A percentile compares a stretch with the other conserved stretches of the same genome.
These are phyloP conservation scores for Andrena dorsata DNA, from an alignment of 2,888 invertebrate species.

Conservation along the genomic window DNA sequence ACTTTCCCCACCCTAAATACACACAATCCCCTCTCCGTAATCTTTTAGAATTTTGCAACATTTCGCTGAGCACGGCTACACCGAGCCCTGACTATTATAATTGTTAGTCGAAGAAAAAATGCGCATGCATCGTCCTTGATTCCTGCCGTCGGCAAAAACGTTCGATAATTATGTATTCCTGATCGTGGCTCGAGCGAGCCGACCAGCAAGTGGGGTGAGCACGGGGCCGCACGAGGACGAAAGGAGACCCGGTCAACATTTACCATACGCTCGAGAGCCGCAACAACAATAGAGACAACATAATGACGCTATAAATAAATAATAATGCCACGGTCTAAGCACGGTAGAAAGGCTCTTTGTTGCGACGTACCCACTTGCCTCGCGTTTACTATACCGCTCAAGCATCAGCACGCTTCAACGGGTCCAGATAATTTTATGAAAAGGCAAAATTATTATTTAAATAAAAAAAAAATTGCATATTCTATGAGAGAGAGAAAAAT, in stretches of 20 bases:
- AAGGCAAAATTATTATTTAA: slow-evolving; percentile 11
- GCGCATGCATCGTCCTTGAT: slow-evolving; percentile 55
- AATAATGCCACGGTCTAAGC: slow-evolving; percentile 78
- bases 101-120: slow-evolving; percentile 41
- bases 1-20: background rate
- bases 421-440: slow-evolving; percentile 34
- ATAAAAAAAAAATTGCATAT: background rate
- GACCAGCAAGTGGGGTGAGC: slow-evolving; percentile 25
- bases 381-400: slow-evolving; percentile 63
- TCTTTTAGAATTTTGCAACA: background rate
- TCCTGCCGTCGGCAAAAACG: slow-evolving; percentile 54
- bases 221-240: slow-evolving; percentile 53
- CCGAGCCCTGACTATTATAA: slow-evolving; percentile 32
- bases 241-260: slow-evolving; percentile 68
- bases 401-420: slow-evolving; percentile 56
- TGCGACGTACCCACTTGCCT: slow-evolving; percentile 49
- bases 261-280: slow-evolving; percentile 68
- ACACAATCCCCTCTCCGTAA: background rate
- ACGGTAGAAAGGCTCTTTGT: slow-evolving; percentile 69
- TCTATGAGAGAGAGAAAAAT: too few species aligned
- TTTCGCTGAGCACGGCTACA: background rate
- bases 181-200: slow-evolving; percentile 48
- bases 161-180: slow-evolving; percentile 67
- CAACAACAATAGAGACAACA: slow-evolving; percentile 78
- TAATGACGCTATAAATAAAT: slow-evolving; percentile 83